phyloP scores from a whole-genome alignment of 2,113 vertebrate species.

The Theristicus caerulescens region DNA sequence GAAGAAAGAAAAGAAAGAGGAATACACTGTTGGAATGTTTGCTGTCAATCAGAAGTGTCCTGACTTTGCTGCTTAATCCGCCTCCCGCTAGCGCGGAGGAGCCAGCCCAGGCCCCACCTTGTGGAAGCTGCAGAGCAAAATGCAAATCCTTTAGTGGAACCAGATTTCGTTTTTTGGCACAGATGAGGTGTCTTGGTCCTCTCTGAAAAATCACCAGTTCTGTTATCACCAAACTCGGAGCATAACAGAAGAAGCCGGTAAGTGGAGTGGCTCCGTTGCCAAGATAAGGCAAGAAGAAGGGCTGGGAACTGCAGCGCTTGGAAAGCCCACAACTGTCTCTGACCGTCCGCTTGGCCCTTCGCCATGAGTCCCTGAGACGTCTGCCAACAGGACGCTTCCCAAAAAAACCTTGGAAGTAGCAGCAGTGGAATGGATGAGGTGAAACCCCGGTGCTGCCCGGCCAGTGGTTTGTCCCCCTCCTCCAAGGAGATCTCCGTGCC shows the following conservation, averaged over 20 bases:
- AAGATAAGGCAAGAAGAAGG: neutral
- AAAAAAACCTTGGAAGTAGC: neutral
- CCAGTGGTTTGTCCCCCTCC: neutral
- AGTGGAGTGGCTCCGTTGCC: neutral
- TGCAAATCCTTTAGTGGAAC: neutral
- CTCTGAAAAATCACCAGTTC: neutral
- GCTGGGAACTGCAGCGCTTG: neutral
- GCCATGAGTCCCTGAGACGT: accelerated
- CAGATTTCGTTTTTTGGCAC: neutral
- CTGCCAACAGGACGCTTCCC: neutral
- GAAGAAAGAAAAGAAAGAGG: neutral
- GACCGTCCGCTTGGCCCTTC: accelerated
- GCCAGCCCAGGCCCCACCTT: neutral
- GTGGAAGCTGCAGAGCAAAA: neutral
- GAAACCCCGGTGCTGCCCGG: neutral
- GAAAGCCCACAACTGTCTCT: neutral
- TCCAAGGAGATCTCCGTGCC: neutral
- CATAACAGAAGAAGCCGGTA: accelerated
- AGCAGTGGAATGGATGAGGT: neutral
- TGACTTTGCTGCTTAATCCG: neutral
- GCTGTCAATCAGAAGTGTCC: neutral
- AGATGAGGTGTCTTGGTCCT: neutral
- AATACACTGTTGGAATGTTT: neutral
- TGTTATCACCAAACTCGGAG: neutral
- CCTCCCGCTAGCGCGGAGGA: neutral